Percentiles rank a stretch among this genome's conserved stretches.
These are phyloP conservation scores for Copidosoma aretas DNA, from an alignment of 2,888 invertebrate genomes.

Conservation along the genomic window DNA sequence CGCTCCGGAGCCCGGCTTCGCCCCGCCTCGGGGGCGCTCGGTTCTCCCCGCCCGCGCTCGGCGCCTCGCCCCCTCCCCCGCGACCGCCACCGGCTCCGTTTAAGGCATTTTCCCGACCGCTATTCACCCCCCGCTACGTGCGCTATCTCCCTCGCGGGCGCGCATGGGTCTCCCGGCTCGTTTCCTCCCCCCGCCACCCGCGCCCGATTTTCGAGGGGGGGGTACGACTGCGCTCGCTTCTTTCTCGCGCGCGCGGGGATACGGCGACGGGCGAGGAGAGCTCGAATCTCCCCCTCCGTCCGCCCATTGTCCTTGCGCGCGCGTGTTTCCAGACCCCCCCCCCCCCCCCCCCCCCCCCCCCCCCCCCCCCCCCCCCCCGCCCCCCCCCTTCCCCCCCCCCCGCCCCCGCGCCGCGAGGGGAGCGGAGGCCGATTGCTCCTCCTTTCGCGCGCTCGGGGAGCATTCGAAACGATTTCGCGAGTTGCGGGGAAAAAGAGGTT, in stretches of 20 bases:
- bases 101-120: slow-evolving; percentile 55
- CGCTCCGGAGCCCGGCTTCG: slow-evolving; percentile 5
- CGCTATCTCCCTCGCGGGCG: background rate
- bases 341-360: too few species aligned
- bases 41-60: slow-evolving; percentile 3
- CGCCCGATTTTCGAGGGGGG: background rate
- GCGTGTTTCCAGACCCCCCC: too few species aligned
- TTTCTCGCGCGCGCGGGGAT: background rate
- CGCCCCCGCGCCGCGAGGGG: too few species aligned
- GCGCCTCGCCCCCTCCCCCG: slow-evolving; percentile 1
- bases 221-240: background rate
- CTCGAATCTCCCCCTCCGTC: slow-evolving; percentile 22
- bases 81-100: slow-evolving; percentile 37
- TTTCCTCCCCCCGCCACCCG: background rate
- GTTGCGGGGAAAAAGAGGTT: background rate
- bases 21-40: slow-evolving; percentile 20
- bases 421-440: too few species aligned
- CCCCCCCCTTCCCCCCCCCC: too few species aligned
- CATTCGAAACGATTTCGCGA: background rate
- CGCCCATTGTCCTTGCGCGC: too few species aligned
- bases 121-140: slow-evolving; percentile 50
- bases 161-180: background rate
- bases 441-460: background rate
- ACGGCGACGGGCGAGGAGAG: slow-evolving; percentile 22
- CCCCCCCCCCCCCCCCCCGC: background rate